Base-by-base conservation (phyloP, 2,888 invertebrate species). In the Latrodectus hesperus region DNA sequence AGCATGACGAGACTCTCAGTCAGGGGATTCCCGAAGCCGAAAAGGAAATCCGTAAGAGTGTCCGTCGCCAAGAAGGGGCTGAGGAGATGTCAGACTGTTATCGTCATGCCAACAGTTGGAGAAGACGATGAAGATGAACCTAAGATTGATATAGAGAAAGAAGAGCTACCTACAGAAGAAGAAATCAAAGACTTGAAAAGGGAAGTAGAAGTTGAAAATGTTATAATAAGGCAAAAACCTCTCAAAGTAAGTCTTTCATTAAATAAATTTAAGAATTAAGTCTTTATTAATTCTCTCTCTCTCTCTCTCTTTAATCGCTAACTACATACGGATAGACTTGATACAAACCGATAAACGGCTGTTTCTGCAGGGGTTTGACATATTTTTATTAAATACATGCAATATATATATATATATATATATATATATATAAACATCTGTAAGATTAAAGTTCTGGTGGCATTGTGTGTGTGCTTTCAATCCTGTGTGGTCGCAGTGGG, bases 31-130 rank as follows among this genome's bases (percentile, higher is more conserved):
- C 80, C 72, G 3, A 53, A 49, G 10, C 49, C 16, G 1, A 80
- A 80, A 49, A 84, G 88, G 51, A 74, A 68, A 52, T 88, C 88
- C 9, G 78, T 88, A 10, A 51, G 88, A 17, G 82, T 88, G 11
- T 88, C 88, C 55, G 78, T 85, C 2, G 84, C 84, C 17, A 77
- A 74, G 26, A 72, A 68, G 6, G 84, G 84, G 9, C 60, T 88
- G 17, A 64, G 88, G 12, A 67, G 85, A 16, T 88, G 88, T 51
- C 84, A 88, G 67, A 85, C 88, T 0, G 85, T 88, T 22, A 85
- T 88, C 12, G 82, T 88, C 17, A 88, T 88, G 88, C 88, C 88
- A 6, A 78, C 82, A 5, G 88, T 88, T 10, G 68, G 17, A 26
- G 88, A 88, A 22, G 84, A 85, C 16, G 88, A 88, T 9, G 84